Conservation (phyloP, 1,140 invertebrate genomes). For the Pectinophora gossypiella region DNA sequence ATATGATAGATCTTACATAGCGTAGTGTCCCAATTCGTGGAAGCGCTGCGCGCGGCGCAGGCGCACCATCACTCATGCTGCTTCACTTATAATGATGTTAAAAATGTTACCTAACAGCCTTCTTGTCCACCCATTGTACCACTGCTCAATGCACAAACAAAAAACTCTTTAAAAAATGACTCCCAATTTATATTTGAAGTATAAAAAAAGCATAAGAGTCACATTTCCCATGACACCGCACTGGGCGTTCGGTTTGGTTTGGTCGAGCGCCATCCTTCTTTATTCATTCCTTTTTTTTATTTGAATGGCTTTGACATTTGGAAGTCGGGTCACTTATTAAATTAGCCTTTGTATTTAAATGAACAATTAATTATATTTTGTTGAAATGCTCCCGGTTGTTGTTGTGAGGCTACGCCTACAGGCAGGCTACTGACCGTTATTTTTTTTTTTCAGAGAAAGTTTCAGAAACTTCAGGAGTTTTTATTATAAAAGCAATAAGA, state of each 20-base stretch:
- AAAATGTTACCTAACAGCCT: conserved; percentile 69
- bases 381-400: conserved; percentile 23
- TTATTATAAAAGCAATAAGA: too few species aligned
- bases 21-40: too few species aligned
- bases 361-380: conserved; percentile 59
- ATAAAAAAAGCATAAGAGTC: conserved; percentile 60
- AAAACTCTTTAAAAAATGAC: conserved; percentile 65
- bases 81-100: conserved; percentile 74
- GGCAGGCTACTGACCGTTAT: too few species aligned
- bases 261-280: conserved; percentile 58
- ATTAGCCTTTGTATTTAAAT: conserved; percentile 74
- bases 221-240: conserved; percentile 62
- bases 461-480: too few species aligned
- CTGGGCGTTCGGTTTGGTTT: conserved; percentile 46
- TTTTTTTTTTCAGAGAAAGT: too few species aligned
- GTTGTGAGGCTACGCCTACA: too few species aligned
- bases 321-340: conserved; percentile 69
- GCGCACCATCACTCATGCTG: conserved; percentile 56
- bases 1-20: too few species aligned
- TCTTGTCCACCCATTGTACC: conserved; percentile 69
- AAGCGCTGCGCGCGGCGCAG: too few species aligned
- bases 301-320: conserved; percentile 66
- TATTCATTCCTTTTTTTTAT: conserved; percentile 61
- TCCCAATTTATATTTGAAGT: conserved; percentile 69
- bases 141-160: conserved; percentile 57